phyloP scores from a whole-genome alignment of 1,140 invertebrate species.

The Drosophila willistoni region DNA sequence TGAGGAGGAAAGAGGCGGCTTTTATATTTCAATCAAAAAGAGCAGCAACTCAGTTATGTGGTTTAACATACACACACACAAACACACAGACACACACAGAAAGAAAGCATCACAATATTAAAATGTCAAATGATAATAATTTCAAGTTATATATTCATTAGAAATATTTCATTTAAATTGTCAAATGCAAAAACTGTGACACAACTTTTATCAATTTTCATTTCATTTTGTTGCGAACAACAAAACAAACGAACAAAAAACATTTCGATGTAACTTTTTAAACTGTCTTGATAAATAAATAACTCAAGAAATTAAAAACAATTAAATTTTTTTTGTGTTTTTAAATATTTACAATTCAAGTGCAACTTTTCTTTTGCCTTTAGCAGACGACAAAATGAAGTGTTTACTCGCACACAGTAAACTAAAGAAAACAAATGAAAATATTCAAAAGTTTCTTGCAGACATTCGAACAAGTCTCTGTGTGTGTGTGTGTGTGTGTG shows the following conservation, averaged over 20 bases:
- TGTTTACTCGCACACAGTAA: not conserved
- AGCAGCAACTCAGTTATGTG: constrained; percentile 1
- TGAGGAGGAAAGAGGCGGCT: not conserved
- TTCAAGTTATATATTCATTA: constrained; percentile 46
- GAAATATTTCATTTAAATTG: constrained; percentile 20
- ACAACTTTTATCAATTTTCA: constrained; percentile 1
- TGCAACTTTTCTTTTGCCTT: constrained; percentile 40
- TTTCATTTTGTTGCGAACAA: no score
- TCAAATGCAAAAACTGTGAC: constrained; percentile 25
- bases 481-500: constrained; percentile 22
- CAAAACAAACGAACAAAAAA: no score
- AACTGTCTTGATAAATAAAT: constrained; percentile 12
- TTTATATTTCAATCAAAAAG: constrained; percentile 32
- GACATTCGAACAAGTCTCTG: constrained; percentile 7
- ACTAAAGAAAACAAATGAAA: constrained; percentile 34
- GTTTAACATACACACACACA: not conserved
- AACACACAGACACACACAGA: not conserved
- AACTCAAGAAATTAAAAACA: constrained; percentile 64
- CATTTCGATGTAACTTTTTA: constrained; percentile 10
- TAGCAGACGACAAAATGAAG: constrained; percentile 16
- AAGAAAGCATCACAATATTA: constrained; percentile 21
- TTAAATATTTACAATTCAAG: constrained; percentile 50
- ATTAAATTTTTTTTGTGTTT: constrained; percentile 63
- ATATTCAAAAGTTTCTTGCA: constrained; percentile 45
- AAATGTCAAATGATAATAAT: constrained; percentile 62